Percentiles rank a stretch among this genome's conserved stretches.
These are phyloP conservation scores for Bellardia bayeri DNA, from an alignment of 2,888 invertebrate species.

Conservation along the genomic window DNA sequence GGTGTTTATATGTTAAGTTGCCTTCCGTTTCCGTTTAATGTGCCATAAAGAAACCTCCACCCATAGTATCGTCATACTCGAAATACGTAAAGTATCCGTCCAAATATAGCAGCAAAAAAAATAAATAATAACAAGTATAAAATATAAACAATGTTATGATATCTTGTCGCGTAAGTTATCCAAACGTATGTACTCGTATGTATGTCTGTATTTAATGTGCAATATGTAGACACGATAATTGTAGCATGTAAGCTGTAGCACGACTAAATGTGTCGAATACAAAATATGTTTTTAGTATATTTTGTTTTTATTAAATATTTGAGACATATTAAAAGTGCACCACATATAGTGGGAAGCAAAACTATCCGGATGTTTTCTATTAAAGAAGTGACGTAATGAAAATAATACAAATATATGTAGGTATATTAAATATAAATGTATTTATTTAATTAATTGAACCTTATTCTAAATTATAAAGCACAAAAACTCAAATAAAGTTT, in stretches of 20 bases:
- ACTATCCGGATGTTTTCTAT: too few species aligned
- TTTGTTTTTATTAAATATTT: background rate
- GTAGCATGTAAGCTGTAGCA: background rate
- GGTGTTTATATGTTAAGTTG: constrained; percentile 77
- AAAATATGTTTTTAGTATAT: constrained; percentile 8
- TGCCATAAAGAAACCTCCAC: constrained; percentile 18
- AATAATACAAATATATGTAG: too few species aligned
- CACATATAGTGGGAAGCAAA: too few species aligned
- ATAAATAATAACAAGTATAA: background rate
- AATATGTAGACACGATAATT: background rate
- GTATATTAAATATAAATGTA: too few species aligned
- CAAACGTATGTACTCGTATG: background rate
- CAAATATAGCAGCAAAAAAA: background rate
- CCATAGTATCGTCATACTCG: background rate
- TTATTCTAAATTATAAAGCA: too few species aligned
- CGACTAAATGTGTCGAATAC: constrained; percentile 3
- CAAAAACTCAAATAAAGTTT: too few species aligned
- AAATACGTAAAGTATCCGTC: background rate
- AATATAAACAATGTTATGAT: constrained; percentile 18
- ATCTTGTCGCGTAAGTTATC: background rate
- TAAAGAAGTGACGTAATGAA: too few species aligned
- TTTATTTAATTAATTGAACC: too few species aligned
- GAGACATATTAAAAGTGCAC: too few species aligned
- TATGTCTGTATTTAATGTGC: background rate
- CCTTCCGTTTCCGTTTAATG: constrained; percentile 40